Conservation (phyloP, 2,113 vertebrate genomes). For the Epinephelus lanceolatus region DNA sequence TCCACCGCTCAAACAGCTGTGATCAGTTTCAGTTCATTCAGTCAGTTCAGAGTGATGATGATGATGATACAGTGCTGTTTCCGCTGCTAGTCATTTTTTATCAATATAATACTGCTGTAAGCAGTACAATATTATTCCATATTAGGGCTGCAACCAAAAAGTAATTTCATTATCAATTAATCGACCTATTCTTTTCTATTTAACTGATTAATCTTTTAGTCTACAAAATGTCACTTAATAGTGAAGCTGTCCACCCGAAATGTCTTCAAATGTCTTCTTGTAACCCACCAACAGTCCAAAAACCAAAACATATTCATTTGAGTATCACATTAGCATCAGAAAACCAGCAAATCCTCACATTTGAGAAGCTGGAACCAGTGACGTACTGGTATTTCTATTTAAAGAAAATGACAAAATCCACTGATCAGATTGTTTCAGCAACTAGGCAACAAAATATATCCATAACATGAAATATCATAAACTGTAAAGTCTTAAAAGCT, state of each 20-base stretch:
- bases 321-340: neutral
- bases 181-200: neutral
- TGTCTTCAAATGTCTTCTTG: neutral
- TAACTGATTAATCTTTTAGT: neutral
- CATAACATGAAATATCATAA: too few species aligned
- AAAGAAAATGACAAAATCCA: neutral
- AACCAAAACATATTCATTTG: neutral
- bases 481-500: too few species aligned
- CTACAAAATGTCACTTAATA: neutral
- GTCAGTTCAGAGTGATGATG: neutral
- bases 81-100: neutral
- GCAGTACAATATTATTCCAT: neutral
- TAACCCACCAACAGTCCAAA: neutral
- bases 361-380: neutral
- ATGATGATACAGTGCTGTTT: neutral
- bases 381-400: neutral
- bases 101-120: neutral
- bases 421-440: neutral
- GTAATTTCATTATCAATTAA: neutral
- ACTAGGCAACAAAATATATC: too few species aligned
- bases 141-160: neutral
- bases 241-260: neutral
- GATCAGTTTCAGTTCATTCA: neutral
- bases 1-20: neutral
- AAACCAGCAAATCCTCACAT: neutral